Evolutionary conservation across 2,113 vertebrate species (phyloP).

Genomic region (Datnioides undecimradiatus): DNA sequence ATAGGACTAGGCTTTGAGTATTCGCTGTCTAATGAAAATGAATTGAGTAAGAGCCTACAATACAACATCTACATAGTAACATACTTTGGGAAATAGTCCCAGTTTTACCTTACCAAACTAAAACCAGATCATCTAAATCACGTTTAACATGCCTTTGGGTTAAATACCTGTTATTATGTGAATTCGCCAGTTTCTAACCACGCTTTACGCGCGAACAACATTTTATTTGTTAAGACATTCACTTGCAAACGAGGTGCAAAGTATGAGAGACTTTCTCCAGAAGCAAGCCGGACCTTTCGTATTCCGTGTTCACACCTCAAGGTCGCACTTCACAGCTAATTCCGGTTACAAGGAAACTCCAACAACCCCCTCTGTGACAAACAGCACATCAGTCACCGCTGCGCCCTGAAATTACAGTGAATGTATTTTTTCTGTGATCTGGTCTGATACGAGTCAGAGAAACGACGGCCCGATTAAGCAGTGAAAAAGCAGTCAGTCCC

Average conservation of each 20-base stretch:
- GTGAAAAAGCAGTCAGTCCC: not conserved
- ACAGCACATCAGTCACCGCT: conserved; percentile 58
- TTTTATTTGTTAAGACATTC: conserved; percentile 78
- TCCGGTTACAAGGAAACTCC: conserved; percentile 83
- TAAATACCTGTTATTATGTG: conserved; percentile 54
- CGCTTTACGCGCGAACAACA: conserved; percentile 63
- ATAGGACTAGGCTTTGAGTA: not conserved
- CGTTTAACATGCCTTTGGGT: not conserved
- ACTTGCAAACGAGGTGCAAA: conserved; percentile 89
- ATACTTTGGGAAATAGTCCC: not conserved
- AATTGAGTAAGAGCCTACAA: not conserved
- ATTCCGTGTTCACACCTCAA: conserved; percentile 83
- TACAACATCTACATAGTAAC: not conserved
- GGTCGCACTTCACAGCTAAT: conserved; percentile 88
- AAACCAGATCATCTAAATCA: not conserved
- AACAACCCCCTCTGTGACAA: conserved; percentile 73
- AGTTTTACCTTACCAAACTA: not conserved
- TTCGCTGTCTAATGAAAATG: not conserved
- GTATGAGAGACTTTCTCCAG: conserved; percentile 79
- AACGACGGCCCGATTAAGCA: not conserved
- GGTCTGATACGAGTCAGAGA: not conserved
- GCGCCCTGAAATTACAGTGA: conserved; percentile 3
- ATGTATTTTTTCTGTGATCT: conserved; percentile 3
- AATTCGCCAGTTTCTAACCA: conserved; percentile 58
- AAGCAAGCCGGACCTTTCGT: conserved; percentile 78